Evolutionary conservation across 2,797 vertebrate genomes (phyloP), one percentile per base, ranked within the genome.

Genomic region (Coranthus polyacanthus): DNA sequence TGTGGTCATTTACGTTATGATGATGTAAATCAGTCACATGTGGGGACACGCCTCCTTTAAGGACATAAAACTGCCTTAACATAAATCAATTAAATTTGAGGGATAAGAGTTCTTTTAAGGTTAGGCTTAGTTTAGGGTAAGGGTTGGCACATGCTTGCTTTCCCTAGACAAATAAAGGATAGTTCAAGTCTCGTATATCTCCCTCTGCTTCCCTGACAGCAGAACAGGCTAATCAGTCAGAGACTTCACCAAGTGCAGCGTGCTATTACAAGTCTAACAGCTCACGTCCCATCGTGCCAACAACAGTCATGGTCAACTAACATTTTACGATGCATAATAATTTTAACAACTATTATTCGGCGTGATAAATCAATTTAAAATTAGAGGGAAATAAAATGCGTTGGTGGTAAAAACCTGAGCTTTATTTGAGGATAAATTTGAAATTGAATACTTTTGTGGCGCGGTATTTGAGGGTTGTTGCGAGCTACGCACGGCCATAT

Each of bases 191-290:
- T 1, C 45, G 6, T 21, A 17, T 26, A 15, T 29, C 29, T 34
- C 6, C 12, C 21, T 46, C 20, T 24, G 55, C 37, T 5, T 32
- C 22, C 51, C 38, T 46, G 20, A 58, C 20, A 51, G 47, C 21
- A 20, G 26, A 18, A 32, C 51, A 60, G 26, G 29, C 13, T n/a
- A n/a, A n/a, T n/a, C n/a, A n/a, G n/a, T n/a, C n/a, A n/a, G 17
- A 26, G 12, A 24, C 5, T 26, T 17, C 3, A 15, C 20, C 49
- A 26, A 44, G 18, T 58, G 12, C 26, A 64, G 61, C 65, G 43
- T 29, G 68, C 37, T 36, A 22, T 72, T 37, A 67, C 43, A 64
- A 26, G 65, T 57, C 37, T 8, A 18, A 36, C 22, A 26, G 20
- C 45, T 67, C 39, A 16, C 0, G 11, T 10, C 6, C 44, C 37